Percentiles rank a stretch among this genome's conserved stretches.
Conservation (phyloP, 2,113 vertebrate species). For the Bos indicus region DNA sequence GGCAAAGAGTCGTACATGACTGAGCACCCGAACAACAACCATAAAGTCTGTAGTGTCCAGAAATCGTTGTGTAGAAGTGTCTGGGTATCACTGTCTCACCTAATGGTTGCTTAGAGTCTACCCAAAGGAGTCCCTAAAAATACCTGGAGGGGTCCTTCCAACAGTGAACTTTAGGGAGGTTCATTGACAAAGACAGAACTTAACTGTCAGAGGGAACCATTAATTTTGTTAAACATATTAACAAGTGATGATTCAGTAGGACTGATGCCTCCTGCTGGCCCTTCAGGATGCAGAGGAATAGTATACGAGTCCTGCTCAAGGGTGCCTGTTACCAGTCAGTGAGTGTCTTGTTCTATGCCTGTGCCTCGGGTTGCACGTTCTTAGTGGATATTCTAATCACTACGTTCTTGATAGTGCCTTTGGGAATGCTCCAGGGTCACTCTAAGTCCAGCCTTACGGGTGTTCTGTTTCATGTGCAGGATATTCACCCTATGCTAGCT, state of each 20-base stretch:
- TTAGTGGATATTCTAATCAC: not conserved
- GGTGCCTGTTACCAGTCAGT: not conserved
- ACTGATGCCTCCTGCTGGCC: not conserved
- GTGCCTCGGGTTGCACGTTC: not conserved
- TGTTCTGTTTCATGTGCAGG: not conserved
- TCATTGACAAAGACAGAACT: not conserved
- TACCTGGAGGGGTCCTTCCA: not conserved
- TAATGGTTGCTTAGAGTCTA: not conserved
- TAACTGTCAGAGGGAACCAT: not conserved
- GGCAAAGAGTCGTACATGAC: not conserved
- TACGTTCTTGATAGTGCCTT: not conserved
- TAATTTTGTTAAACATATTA: not conserved
- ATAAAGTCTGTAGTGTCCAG: not conserved
- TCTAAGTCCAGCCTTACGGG: not conserved
- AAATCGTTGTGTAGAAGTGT: not conserved
- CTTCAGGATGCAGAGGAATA: not conserved
- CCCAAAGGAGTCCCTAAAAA: not conserved
- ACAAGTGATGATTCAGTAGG: not conserved
- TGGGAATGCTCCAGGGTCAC: not conserved
- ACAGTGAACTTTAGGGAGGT: not conserved
- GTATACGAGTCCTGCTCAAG: not conserved
- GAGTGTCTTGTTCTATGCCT: not conserved
- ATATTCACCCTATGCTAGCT: not conserved
- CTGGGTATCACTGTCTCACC: not conserved
- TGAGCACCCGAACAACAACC: not conserved